Evolutionary conservation across 2,113 vertebrate genomes (phyloP).

Genomic region (Telmatochromis sp.): DNA sequence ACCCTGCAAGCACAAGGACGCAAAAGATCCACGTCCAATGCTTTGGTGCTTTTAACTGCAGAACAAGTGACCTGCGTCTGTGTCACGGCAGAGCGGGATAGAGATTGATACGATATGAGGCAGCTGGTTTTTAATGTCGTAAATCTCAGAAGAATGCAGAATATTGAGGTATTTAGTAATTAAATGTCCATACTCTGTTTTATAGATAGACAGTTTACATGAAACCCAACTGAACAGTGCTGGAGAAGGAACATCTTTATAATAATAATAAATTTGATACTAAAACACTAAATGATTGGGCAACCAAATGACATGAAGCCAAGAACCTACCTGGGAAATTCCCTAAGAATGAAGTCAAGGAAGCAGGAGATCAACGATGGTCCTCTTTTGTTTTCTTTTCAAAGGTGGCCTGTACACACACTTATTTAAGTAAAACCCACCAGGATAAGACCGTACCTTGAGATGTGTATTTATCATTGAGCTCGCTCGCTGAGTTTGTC

Average conservation of each 20-base stretch:
- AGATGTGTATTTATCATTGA: neutral
- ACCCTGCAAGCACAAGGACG: neutral
- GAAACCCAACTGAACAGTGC: neutral
- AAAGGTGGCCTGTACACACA: neutral
- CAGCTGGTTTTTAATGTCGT: neutral
- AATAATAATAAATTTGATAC: neutral
- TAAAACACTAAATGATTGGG: neutral
- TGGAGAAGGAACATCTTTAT: neutral
- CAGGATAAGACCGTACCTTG: conserved; percentile 10
- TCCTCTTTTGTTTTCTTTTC: neutral
- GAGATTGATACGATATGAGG: neutral
- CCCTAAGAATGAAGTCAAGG: neutral
- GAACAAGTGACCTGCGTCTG: neutral
- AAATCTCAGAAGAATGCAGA: neutral
- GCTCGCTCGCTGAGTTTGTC: neutral
- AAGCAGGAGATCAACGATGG: neutral
- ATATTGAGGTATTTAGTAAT: neutral
- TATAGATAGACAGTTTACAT: neutral
- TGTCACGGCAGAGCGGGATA: neutral
- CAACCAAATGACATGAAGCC: neutral
- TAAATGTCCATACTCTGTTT: neutral
- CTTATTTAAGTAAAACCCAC: neutral
- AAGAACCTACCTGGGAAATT: neutral
- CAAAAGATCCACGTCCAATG: neutral
- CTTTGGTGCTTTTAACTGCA: neutral